Conservation (phyloP, 2,797 vertebrate genomes). For the Pseudotriccus pelzelni region DNA sequence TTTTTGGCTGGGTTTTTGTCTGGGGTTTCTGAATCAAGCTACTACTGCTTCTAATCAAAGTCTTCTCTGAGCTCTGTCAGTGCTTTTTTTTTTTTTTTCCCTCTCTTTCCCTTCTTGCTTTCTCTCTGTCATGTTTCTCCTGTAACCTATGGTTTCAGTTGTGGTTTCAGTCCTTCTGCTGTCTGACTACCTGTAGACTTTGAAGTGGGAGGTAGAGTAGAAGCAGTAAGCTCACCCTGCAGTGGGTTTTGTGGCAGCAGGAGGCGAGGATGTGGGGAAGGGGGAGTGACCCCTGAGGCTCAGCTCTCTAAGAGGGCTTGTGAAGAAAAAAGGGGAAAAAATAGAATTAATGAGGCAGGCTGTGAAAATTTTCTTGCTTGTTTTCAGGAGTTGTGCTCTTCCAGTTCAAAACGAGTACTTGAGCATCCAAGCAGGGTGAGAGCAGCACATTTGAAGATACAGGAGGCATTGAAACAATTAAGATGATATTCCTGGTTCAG, state of each 20-base stretch:
- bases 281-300: background rate
- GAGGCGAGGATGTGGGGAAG: background rate
- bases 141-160: background rate
- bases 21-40: background rate
- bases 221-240: rapidly evolving
- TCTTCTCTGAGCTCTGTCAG: background rate
- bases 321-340: background rate
- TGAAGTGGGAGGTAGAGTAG: background rate
- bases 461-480: background rate
- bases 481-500: background rate
- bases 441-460: background rate
- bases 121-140: background rate
- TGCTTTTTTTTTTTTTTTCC: background rate
- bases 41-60: background rate
- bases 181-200: background rate
- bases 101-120: background rate
- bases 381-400: background rate
- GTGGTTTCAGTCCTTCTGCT: background rate
- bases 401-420: background rate
- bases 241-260: rapidly evolving
- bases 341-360: background rate
- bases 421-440: background rate
- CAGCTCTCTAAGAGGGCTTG: background rate
- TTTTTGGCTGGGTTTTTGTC: background rate
- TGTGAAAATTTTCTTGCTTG: background rate